Base-by-base conservation (phyloP, 2,888 invertebrate species). In the Salpingus planirostris region DNA sequence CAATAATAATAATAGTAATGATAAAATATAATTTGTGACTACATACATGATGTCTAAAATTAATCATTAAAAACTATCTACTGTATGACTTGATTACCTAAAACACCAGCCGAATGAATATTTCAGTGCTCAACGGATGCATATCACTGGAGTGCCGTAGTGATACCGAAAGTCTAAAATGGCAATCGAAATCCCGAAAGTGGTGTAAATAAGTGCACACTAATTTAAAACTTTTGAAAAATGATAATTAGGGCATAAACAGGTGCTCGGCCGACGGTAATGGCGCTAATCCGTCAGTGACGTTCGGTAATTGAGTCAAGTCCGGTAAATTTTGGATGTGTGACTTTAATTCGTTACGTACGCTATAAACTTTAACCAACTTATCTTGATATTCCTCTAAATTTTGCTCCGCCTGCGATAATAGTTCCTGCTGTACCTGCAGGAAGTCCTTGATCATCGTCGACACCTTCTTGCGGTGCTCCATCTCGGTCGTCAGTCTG, bases 301-400 rank as follows among this genome's bases (percentile, higher is more conserved):
- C 89, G 55, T 91, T 89, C 0, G 95, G 95, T 31, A 95, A 66
- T 42, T 89, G 80, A 0, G 88, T 90, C 42, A 96, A 74, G 62
- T 96, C 95, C 0, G 95, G 96, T 44, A 96, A 70, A 64, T 88
- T 93, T 43, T 89, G 85, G 54, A 96, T 80, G 67, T 96, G 95
- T 8, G 89, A 87, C 59, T 85, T 86, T 13, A 96, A 79, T 66
- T 95, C 93, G 27, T 84, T 77, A 54, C 90, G 76, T 10, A 95
- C 87, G 27, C 77, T 77, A 56, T 84, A 80, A 27, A 93, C 82
- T 66, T 90, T 91, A 49, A 81, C 78, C 38, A 93, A 70, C 62
- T 91, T 92, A 51, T 85, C 81, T 62, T 84, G 87, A 66, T 90
- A 92, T 63, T 95, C 93, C 92, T 95, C 69, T 13, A 74, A 69